A percentile compares a stretch with the other conserved stretches of the same genome.
phyloP scores from a whole-genome alignment of 2,797 vertebrate genomes.

The Poeciliopsis gracilis region DNA sequence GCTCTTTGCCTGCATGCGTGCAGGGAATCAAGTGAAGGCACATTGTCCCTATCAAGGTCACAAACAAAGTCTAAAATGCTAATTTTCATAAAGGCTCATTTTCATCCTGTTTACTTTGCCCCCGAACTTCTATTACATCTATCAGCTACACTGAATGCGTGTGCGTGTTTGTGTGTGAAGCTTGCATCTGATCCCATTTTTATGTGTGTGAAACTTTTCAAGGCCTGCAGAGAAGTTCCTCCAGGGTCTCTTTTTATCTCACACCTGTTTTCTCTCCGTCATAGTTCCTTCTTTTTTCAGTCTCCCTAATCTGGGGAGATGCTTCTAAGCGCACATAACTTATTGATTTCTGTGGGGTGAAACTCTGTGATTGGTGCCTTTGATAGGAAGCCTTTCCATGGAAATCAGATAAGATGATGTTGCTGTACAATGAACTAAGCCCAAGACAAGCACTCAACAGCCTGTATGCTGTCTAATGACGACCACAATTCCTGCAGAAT shows the following conservation, averaged over 20 bases:
- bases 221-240: conserved; percentile 51
- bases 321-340: conserved; percentile 67
- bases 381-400: conserved; percentile 69
- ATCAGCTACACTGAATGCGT: background rate
- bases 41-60: conserved; percentile 73
- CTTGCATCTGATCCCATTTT: background rate
- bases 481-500: conserved; percentile 18
- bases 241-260: conserved; percentile 60
- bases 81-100: conserved; percentile 61
- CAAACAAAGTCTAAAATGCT: conserved; percentile 59
- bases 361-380: conserved; percentile 56
- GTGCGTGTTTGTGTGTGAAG: background rate
- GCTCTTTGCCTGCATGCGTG: conserved; percentile 29
- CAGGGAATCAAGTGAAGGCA: conserved; percentile 42
- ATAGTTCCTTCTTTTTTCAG: conserved; percentile 65
- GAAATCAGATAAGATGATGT: conserved; percentile 66
- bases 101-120: conserved; percentile 12
- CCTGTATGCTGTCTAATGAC: conserved; percentile 36
- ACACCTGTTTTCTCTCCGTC: conserved; percentile 63
- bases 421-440: conserved; percentile 44
- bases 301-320: conserved; percentile 67
- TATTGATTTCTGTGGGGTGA: conserved; percentile 73
- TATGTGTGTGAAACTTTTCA: conserved; percentile 35
- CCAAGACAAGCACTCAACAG: conserved; percentile 40
- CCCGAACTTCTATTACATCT: conserved; percentile 10